phyloP scores from a whole-genome alignment of 1,140 invertebrate genomes.

The Maniola jurtina region DNA sequence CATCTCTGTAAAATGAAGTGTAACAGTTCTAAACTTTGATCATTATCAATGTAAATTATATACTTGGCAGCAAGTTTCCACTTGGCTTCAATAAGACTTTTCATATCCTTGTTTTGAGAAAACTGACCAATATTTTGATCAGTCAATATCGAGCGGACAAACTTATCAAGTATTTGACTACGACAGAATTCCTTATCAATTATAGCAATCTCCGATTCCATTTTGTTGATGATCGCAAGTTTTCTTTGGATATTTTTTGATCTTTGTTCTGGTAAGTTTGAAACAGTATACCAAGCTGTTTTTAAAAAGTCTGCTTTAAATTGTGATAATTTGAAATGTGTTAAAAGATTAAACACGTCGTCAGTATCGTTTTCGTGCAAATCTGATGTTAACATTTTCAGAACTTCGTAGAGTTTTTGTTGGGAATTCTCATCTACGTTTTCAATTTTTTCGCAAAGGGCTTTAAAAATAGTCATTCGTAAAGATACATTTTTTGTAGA shows the following conservation, averaged over 20 bases:
- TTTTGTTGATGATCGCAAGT: slow-evolving; percentile 29
- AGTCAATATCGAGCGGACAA: slow-evolving; percentile 36
- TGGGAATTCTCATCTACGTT: slow-evolving; percentile 24
- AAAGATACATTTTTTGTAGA: slow-evolving; percentile 56
- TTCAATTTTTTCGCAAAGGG: slow-evolving; percentile 41
- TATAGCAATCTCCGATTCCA: slow-evolving; percentile 32
- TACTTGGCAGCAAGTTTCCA: slow-evolving; percentile 46
- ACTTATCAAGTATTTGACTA: slow-evolving; percentile 38
- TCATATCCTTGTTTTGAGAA: slow-evolving; percentile 19
- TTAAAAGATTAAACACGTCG: slow-evolving; percentile 39
- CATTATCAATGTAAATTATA: slow-evolving; percentile 35
- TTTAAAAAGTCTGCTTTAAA: slow-evolving; percentile 37
- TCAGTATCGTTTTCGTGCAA: slow-evolving; percentile 47
- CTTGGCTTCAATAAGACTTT: slow-evolving; percentile 30
- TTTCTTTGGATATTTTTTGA: slow-evolving; percentile 34
- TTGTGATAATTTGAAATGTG: slow-evolving; percentile 1
- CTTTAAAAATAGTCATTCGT: slow-evolving; percentile 45
- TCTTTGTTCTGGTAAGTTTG: slow-evolving; percentile 37
- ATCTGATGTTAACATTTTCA: slow-evolving; percentile 43
- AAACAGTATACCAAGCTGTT: slow-evolving; percentile 41
- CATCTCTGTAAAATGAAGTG: slow-evolving; percentile 34
- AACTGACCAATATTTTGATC: slow-evolving; percentile 25
- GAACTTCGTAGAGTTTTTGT: slow-evolving; percentile 37
- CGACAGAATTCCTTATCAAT: slow-evolving; percentile 37
- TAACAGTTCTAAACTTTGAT: slow-evolving; percentile 36